Conservation (phyloP, 2,797 vertebrate genomes). For the Valencia hispanica region DNA sequence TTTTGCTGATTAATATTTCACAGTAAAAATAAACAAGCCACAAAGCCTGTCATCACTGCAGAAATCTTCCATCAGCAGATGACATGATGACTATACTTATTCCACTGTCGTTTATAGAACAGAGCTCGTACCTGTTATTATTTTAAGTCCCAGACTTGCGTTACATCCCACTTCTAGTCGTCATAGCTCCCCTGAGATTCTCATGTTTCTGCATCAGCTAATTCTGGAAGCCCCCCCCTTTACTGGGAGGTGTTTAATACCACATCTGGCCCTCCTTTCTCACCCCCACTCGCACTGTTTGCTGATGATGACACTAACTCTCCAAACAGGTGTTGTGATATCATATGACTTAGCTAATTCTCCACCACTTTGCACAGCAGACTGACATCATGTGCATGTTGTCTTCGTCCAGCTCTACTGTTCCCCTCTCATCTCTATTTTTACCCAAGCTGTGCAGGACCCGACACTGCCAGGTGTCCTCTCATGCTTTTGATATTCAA, state of each 20-base stretch:
- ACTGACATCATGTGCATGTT: slow-evolving; percentile 48
- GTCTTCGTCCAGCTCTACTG: slow-evolving; percentile 46
- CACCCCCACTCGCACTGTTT: slow-evolving; percentile 31
- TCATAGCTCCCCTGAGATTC: slow-evolving; percentile 55
- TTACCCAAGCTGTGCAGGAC: slow-evolving; percentile 49
- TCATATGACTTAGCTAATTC: slow-evolving; percentile 58
- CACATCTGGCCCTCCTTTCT: slow-evolving; percentile 55
- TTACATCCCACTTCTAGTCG: slow-evolving; percentile 53
- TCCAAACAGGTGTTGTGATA: slow-evolving; percentile 69
- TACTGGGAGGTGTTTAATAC: slow-evolving; percentile 59
- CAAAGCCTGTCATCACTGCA: neutral
- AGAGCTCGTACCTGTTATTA: slow-evolving; percentile 55
- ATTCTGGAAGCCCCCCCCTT: slow-evolving; percentile 69
- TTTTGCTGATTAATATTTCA: slow-evolving; percentile 1
- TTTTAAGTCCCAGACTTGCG: slow-evolving; percentile 42
- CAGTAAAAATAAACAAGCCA: slow-evolving; percentile 12
- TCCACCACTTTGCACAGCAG: slow-evolving; percentile 36
- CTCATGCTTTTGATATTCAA: slow-evolving; percentile 41
- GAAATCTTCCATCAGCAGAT: slow-evolving; percentile 49
- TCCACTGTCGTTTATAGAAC: slow-evolving; percentile 31
- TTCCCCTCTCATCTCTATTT: slow-evolving; percentile 58
- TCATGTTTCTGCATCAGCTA: slow-evolving; percentile 72
- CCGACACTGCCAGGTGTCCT: slow-evolving; percentile 52
- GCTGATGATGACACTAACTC: slow-evolving; percentile 61
- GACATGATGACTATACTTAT: slow-evolving; percentile 37